Percentiles rank a stretch among this genome's conserved stretches.
Evolutionary conservation across 2,113 vertebrate genomes (phyloP).

Genomic region (Nyctibius bracteatus): DNA sequence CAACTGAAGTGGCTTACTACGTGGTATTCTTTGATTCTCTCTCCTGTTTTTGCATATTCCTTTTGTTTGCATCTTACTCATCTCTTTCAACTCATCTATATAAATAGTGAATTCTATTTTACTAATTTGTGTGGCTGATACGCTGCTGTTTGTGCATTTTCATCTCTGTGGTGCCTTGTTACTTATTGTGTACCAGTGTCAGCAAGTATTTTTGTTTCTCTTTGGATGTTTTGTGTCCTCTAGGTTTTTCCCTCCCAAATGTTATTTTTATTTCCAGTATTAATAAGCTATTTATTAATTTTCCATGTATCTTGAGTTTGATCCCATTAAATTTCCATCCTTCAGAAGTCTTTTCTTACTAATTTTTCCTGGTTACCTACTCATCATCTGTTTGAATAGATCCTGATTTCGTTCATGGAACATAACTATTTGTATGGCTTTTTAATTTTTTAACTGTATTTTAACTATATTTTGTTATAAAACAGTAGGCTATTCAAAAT

Average conservation of each 20-base stretch:
- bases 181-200: background rate
- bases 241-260: background rate
- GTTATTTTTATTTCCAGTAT: background rate
- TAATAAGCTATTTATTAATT: background rate
- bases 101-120: background rate
- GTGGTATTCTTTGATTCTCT: rapidly evolving
- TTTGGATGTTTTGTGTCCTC: background rate
- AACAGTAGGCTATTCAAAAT: background rate
- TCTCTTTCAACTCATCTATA: background rate
- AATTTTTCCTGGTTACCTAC: background rate
- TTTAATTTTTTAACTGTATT: background rate
- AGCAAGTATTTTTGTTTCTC: background rate
- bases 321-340: background rate
- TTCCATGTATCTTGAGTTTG: background rate
- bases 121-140: background rate
- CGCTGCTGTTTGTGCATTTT: background rate
- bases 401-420: background rate
- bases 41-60: background rate
- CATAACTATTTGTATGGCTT: background rate
- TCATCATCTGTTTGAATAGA: background rate
- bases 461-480: background rate
- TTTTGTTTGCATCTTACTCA: background rate
- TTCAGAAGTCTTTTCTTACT: background rate
- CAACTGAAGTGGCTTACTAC: background rate
- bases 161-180: background rate